Evolutionary conservation across 2,888 invertebrate genomes (phyloP).

Genomic region (Drosophila melanosoma): DNA sequence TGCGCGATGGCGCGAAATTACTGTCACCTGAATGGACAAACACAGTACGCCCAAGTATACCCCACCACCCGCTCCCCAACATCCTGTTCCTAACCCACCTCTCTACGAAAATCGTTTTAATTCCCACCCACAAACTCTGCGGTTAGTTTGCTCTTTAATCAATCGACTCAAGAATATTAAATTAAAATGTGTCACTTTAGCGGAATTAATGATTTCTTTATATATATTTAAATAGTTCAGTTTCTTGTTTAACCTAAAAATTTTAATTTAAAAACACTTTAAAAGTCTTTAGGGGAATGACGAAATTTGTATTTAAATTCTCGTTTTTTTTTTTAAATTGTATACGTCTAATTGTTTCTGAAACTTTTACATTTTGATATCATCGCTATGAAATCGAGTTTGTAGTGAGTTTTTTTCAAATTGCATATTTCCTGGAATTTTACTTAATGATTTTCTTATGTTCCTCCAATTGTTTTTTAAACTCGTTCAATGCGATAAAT

Average conservation of each 20-base stretch:
- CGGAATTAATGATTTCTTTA: neutral
- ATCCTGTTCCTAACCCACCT: neutral
- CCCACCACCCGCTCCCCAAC: neutral
- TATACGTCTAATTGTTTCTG: too few species aligned
- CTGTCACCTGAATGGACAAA: constrained; percentile 60
- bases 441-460: fast-evolving
- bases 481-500: neutral
- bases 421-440: too few species aligned
- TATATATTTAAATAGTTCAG: neutral
- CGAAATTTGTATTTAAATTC: neutral
- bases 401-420: too few species aligned
- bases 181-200: neutral
- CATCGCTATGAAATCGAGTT: neutral
- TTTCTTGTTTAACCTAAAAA: fast-evolving
- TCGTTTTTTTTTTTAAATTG: neutral
- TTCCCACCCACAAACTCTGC: neutral
- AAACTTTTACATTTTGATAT: neutral
- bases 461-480: fast-evolving
- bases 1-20: constrained; percentile 63
- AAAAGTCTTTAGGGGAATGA: neutral
- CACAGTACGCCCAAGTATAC: neutral
- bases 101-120: neutral
- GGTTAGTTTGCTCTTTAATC: neutral
- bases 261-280: neutral
- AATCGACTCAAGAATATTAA: constrained; percentile 1